A percentile compares a stretch with the other conserved stretches of the same genome.
Evolutionary conservation across 2,113 vertebrate species (phyloP).

Genomic region (Triplophysa dalaica): DNA sequence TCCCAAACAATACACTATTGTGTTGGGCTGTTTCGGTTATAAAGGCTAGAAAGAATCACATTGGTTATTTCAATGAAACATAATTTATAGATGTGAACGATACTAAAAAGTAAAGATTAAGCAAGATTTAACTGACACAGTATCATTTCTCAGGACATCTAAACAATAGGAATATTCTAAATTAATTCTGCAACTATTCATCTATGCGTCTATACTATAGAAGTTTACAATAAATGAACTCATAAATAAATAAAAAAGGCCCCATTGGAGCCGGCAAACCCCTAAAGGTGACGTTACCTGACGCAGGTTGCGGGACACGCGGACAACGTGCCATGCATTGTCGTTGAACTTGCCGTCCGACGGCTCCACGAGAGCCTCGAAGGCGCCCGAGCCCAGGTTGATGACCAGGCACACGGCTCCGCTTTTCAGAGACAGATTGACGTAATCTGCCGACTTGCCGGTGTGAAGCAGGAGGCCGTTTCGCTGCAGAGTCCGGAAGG

Average conservation of each 20-base stretch:
- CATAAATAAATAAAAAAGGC: not conserved
- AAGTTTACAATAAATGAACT: not conserved
- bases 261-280: not conserved
- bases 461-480: constrained; percentile 95
- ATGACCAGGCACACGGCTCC: constrained; percentile 94
- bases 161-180: too few relatives aligned
- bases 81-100: not conserved
- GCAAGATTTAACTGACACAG: not conserved
- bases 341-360: constrained; percentile 93
- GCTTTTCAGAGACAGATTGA: constrained; percentile 91
- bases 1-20: not conserved
- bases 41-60: not conserved
- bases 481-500: constrained; percentile 91
- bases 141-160: too few relatives aligned
- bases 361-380: constrained; percentile 93
- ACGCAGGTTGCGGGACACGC: constrained; percentile 92
- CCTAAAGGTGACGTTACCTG: constrained; percentile 78
- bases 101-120: not conserved
- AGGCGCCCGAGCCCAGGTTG: constrained; percentile 93
- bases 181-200: too few relatives aligned
- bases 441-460: constrained; percentile 89
- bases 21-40: not conserved
- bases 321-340: constrained; percentile 88
- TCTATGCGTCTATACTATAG: not conserved
- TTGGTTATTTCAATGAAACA: not conserved